Evolutionary conservation across 2,888 invertebrate species (phyloP).

Genomic region (Ligdia adustata): DNA sequence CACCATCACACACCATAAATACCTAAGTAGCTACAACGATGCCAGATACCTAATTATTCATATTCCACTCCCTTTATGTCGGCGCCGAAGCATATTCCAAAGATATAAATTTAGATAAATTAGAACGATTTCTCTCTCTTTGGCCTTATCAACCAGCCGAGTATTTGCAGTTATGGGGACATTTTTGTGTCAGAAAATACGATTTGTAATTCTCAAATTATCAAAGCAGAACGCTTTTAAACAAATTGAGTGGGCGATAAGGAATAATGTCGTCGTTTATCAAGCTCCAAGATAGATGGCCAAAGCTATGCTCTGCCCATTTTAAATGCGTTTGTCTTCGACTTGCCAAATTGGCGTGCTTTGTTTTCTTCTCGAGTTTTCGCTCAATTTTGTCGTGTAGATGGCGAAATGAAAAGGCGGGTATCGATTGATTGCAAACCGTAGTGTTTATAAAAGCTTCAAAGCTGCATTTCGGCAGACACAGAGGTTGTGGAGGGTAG

Average conservation of each 20-base stretch:
- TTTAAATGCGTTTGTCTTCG: conserved; percentile 83
- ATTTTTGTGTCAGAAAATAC: conserved; percentile 79
- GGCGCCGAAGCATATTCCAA: conserved; percentile 40
- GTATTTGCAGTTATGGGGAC: conserved; percentile 71
- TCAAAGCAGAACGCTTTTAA: conserved; percentile 84
- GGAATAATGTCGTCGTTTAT: conserved; percentile 84
- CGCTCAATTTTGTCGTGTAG: conserved; percentile 60
- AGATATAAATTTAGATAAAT: conserved; percentile 66
- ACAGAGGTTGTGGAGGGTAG: conserved; percentile 56
- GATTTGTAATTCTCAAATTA: conserved; percentile 84
- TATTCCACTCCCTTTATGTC: conserved; percentile 19
- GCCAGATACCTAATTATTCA: conserved; percentile 24
- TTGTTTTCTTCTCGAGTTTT: conserved; percentile 72
- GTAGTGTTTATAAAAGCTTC: conserved; percentile 42
- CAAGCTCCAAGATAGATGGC: conserved; percentile 81
- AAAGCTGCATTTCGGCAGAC: conserved; percentile 49
- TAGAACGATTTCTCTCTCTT: conserved; percentile 53
- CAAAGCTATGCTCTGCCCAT: conserved; percentile 81
- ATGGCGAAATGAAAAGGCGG: conserved; percentile 45
- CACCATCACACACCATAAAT: conserved; percentile 6
- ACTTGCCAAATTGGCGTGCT: conserved; percentile 80
- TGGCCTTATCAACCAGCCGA: conserved; percentile 61
- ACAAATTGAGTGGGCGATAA: conserved; percentile 84
- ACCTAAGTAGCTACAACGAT: conserved; percentile 8
- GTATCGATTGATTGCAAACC: conserved; percentile 47